phyloP scores from a whole-genome alignment of 2,888 invertebrate species.

The Pristionchus mayeri region DNA sequence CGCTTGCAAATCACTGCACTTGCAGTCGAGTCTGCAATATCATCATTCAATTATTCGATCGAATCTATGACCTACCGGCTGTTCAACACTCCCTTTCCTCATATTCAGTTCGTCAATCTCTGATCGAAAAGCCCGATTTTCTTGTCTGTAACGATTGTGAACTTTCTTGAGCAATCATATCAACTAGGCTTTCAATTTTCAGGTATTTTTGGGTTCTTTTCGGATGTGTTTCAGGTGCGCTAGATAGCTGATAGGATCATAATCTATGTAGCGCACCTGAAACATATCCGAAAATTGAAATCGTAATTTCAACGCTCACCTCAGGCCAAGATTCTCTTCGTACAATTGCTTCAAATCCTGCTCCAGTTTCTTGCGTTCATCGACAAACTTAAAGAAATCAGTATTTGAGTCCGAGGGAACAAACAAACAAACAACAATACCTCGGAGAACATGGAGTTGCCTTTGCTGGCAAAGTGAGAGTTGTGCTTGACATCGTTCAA shows the following conservation, averaged over 20 bases:
- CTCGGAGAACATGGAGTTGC: constrained; percentile 44
- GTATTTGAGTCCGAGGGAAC: too few relatives aligned
- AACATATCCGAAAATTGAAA: too few relatives aligned
- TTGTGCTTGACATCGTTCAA: constrained; percentile 40
- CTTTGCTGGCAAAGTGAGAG: constrained; percentile 38
- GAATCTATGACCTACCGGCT: too few relatives aligned
- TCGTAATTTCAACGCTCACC: too few relatives aligned
- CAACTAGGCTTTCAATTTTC: neutral
- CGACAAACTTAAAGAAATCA: constrained; percentile 13
- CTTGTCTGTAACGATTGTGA: too few relatives aligned
- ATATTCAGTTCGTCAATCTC: constrained; percentile 44
- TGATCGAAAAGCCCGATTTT: neutral
- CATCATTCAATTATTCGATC: too few relatives aligned
- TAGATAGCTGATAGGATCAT: too few relatives aligned
- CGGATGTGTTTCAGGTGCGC: too few relatives aligned
- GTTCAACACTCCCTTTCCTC: neutral
- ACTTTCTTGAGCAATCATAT: too few relatives aligned
- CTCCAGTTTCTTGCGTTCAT: constrained; percentile 25
- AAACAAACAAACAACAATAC: too few relatives aligned
- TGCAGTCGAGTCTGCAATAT: constrained; percentile 1
- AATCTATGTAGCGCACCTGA: too few relatives aligned
- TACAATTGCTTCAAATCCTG: neutral
- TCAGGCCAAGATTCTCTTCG: constrained; percentile 27
- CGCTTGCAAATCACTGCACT: neutral
- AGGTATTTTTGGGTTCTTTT: too few relatives aligned